phyloP scores from a whole-genome alignment of 2,113 vertebrate species.

The Hemiprocne comata region DNA sequence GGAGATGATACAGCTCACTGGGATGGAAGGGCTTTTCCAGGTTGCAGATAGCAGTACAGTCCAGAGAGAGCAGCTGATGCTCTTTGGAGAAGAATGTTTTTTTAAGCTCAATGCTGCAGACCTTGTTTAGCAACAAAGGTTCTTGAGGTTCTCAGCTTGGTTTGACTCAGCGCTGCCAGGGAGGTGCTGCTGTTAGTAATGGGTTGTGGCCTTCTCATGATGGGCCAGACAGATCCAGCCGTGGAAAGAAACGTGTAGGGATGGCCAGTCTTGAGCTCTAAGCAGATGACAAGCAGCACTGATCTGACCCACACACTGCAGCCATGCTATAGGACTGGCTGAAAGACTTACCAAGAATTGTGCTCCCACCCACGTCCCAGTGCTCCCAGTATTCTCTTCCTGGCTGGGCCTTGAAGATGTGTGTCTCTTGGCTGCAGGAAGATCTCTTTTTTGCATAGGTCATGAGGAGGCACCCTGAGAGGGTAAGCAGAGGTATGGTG shows the following conservation, averaged over 20 bases:
- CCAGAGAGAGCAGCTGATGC: neutral
- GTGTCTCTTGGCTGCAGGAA: neutral
- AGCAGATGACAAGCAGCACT: neutral
- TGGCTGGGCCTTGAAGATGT: neutral
- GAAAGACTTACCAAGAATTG: neutral
- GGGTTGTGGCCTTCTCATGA: accelerated
- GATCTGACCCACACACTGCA: neutral
- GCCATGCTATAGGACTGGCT: neutral
- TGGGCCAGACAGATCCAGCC: neutral
- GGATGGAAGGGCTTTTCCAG: neutral
- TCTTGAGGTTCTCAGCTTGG: neutral
- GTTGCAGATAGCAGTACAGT: neutral
- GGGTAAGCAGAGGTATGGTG: neutral
- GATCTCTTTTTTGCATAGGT: neutral
- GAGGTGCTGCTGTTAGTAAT: neutral
- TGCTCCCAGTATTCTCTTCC: neutral
- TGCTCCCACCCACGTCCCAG: neutral
- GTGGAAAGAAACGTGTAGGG: neutral
- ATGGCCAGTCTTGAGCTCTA: neutral
- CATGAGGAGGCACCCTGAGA: neutral
- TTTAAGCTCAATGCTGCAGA: neutral
- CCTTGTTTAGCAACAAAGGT: neutral
- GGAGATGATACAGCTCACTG: neutral
- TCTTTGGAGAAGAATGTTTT: neutral
- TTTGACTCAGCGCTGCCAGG: neutral